These are phyloP conservation scores for Trialeurodes vaporariorum DNA, from an alignment of 1,140 invertebrate species.

Conservation along the genomic window DNA sequence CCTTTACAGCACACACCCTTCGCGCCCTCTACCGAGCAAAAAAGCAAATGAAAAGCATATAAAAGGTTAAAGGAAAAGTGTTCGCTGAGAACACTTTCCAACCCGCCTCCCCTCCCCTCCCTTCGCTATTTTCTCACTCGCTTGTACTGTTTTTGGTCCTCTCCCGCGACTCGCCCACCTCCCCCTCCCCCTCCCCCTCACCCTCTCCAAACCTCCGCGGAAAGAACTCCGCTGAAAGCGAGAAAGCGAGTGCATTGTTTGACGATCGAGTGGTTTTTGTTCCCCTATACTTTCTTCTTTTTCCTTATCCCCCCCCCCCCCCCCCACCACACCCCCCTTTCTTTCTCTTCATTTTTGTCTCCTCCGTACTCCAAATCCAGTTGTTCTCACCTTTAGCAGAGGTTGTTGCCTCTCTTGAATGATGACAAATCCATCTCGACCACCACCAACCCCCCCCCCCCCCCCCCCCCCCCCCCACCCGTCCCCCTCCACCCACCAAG, in stretches of 20 bases:
- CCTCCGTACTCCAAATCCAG: too few species aligned
- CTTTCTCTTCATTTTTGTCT: too few species aligned
- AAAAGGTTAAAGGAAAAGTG: background rate
- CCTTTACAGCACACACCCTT: too few species aligned
- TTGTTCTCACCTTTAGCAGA: too few species aligned
- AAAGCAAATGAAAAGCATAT: slow-evolving; percentile 1
- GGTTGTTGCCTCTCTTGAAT: too few species aligned
- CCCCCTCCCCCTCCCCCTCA: background rate
- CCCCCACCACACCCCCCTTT: background rate
- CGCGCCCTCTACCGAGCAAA: too few species aligned
- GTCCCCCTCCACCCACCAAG: too few species aligned
- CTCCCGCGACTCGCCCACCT: background rate
- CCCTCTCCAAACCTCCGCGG: background rate
- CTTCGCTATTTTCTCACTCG: too few species aligned
- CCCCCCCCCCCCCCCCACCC: too few species aligned
- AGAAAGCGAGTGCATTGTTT: background rate
- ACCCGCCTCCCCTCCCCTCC: background rate
- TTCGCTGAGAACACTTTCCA: background rate
- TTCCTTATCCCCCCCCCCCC: background rate
- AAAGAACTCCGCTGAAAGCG: background rate
- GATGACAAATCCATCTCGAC: too few species aligned
- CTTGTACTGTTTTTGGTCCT: too few species aligned
- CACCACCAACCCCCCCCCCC: too few species aligned
- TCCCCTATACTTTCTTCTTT: background rate
- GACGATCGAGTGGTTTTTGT: background rate